Conservation (phyloP, 2,113 vertebrate species). For the Oophaga pumilio region DNA sequence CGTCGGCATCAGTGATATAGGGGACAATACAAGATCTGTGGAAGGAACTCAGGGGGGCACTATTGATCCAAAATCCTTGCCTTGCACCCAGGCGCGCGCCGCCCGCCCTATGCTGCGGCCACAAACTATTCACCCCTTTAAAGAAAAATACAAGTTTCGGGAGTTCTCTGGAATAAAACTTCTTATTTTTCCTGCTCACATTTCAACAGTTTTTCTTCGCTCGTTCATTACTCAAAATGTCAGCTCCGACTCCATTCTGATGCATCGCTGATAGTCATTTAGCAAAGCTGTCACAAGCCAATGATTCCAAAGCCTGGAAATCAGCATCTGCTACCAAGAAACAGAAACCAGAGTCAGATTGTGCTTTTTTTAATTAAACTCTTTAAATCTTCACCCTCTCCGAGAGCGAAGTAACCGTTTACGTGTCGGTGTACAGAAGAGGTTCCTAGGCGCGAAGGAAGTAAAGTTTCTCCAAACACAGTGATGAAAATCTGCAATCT, state of each 20-base stretch:
- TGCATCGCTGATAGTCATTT: slow-evolving; percentile 38
- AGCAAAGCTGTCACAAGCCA: slow-evolving; percentile 35
- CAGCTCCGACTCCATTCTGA: slow-evolving; percentile 4
- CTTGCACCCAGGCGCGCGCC: too few relatives aligned
- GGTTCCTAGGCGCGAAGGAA: not conserved
- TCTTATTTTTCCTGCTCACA: not conserved
- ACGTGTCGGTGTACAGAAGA: not conserved
- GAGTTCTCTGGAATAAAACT: not conserved
- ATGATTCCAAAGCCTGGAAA: not conserved
- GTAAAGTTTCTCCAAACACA: not conserved
- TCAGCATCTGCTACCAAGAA: slow-evolving; percentile 1
- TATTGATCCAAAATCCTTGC: too few relatives aligned
- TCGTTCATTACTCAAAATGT: slow-evolving; percentile 31
- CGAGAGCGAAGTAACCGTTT: not conserved
- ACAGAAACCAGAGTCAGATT: slow-evolving; percentile 14
- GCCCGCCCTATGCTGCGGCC: too few relatives aligned
- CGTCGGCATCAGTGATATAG: too few relatives aligned
- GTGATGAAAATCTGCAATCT: not conserved
- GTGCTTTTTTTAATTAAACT: slow-evolving; percentile 41
- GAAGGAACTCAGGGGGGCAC: too few relatives aligned
- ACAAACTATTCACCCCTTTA: too few relatives aligned
- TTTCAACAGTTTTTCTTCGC: not conserved
- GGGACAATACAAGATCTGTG: too few relatives aligned
- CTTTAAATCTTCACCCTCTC: slow-evolving; percentile 9
- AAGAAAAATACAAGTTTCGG: not conserved